Evolutionary conservation across 2,888 invertebrate genomes (phyloP), one percentile per base, ranked within the genome.

Genomic region (Microchrysa polita): DNA sequence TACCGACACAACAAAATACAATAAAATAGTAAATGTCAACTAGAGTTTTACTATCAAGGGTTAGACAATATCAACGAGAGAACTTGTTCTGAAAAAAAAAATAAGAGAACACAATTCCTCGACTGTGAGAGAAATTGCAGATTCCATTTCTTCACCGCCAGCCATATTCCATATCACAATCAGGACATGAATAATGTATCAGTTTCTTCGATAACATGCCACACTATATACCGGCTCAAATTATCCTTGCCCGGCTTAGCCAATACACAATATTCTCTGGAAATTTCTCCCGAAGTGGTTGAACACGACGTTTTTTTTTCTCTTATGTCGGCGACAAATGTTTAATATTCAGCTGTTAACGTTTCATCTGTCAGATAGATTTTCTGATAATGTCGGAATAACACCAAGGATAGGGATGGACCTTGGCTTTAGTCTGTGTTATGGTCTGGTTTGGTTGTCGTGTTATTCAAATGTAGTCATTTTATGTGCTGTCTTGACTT

Each of bases 101-200:
- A 48, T 7, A 48, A 12, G 10, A 12, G 10, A 48, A 12, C 48
- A 12, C 4, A 48, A n/a, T 48, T 12, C 27, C 4, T 34, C 48
- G 48, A 48, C 14, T n/a, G 12, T 48, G 16, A n/a, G 16, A 48
- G 48, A 48, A 48, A 48, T 48, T 48, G 14, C 16, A 12, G 48
- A n/a, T n/a, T 48, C 48, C 48, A 48, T 48, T 48, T 2, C 48
- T 59, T 23, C n/a, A 59, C 23, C 23, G 59, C 5, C 5, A 59
- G 23, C 14, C 12, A 59, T 59, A 59, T 23, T 20, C 23, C 59
- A 23, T 59, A 59, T 59, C 59, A 59, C 14, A 59, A 59, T 59
- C 59, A 59, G 59, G 12, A n/a, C 59, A 59, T 22, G 59, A 59
- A 59, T 59, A 59, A 59, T 59, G 22, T 20, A 59, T 14, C 59